Conservation (phyloP, 2,888 invertebrate species). For the Macrosoma leucophasiata region DNA sequence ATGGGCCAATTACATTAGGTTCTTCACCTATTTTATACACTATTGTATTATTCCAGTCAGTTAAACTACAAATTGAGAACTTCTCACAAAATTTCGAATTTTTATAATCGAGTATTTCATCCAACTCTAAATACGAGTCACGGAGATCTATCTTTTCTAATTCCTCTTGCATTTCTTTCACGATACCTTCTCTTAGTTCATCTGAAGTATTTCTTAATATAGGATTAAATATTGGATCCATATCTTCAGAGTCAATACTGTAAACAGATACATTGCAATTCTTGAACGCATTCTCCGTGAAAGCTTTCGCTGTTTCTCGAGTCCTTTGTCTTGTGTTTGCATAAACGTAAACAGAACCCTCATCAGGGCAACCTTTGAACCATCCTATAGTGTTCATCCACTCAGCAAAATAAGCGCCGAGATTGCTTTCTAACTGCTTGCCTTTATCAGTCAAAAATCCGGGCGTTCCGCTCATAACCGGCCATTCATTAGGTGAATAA, state of each 20-base stretch:
- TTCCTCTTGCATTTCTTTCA: slow-evolving; percentile 39
- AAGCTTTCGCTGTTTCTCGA: slow-evolving; percentile 42
- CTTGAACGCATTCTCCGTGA: slow-evolving; percentile 42
- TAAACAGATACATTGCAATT: slow-evolving; percentile 40
- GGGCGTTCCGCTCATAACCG: slow-evolving; percentile 36
- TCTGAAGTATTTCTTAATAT: slow-evolving; percentile 36
- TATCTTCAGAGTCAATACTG: slow-evolving; percentile 30
- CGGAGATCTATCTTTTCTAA: slow-evolving; percentile 33
- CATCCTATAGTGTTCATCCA: slow-evolving; percentile 43
- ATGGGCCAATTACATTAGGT: slow-evolving; percentile 43
- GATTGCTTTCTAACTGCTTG: slow-evolving; percentile 41
- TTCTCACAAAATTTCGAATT: slow-evolving; percentile 40
- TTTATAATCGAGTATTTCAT: slow-evolving; percentile 42
- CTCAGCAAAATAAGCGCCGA: slow-evolving; percentile 46
- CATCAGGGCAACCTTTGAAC: slow-evolving; percentile 37
- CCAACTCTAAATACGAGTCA: slow-evolving; percentile 35
- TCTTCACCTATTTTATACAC: slow-evolving; percentile 37
- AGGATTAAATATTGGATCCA: slow-evolving; percentile 46
- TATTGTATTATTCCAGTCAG: slow-evolving; percentile 30
- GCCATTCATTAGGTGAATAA: slow-evolving; percentile 42
- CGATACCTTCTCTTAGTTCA: slow-evolving; percentile 30
- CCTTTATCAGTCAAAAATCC: slow-evolving; percentile 53
- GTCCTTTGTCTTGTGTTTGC: slow-evolving; percentile 53
- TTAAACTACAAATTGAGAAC: slow-evolving; percentile 40
- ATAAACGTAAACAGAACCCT: slow-evolving; percentile 38